Evolutionary conservation across 2,888 invertebrate genomes (phyloP), one percentile per base, ranked within the genome.

Genomic region (Drosophila merina): DNA sequence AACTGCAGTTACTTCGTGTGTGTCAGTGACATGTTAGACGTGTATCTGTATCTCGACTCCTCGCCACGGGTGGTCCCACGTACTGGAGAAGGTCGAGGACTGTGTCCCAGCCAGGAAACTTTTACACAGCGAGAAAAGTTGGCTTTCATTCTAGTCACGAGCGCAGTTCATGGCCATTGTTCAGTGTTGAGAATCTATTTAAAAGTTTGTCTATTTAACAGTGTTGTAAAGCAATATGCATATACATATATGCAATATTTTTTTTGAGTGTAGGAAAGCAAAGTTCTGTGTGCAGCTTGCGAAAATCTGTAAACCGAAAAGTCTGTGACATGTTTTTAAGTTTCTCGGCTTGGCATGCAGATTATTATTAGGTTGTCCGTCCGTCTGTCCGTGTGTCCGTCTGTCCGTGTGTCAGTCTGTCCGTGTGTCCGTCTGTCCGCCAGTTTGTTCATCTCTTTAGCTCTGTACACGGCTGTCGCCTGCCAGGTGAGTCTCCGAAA

Each of bases 261-360:
- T 20, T 20, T 20, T 20, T 20, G 20, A 20, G 74, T 70, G 58
- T 30, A 48, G 50, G 36, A 28, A 28, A 42, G 62, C 60, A 84
- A 85, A 81, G 74, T 81, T 67, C 38, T 51, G 58, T 83, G 85
- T 86, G 85, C 85, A 78, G 87, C 83, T 76, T 68, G 69, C 64
- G 77, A 74, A 85, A 82, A 82, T 82, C 88, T 82, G 88, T 85
- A 82, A 82, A 75, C 88, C 88, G 80, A 72, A 87, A 82, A 82
- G 86, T 82, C 88, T 87, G 82, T 87, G 82, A 87, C 86, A 82
- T 82, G 88, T 88, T 87, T 82, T 87, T 83, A 82, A 87, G 82
- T 82, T 87, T 87, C 64, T 69, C 80, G 79, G 87, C 74, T 77
- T 85, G 86, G 88, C 86, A 82, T 82, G 82, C 82, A 82, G 86